Evolutionary conservation across 2,888 invertebrate genomes (phyloP), one percentile per base, ranked within the genome.

Genomic region (Polydrusus cervinus): DNA sequence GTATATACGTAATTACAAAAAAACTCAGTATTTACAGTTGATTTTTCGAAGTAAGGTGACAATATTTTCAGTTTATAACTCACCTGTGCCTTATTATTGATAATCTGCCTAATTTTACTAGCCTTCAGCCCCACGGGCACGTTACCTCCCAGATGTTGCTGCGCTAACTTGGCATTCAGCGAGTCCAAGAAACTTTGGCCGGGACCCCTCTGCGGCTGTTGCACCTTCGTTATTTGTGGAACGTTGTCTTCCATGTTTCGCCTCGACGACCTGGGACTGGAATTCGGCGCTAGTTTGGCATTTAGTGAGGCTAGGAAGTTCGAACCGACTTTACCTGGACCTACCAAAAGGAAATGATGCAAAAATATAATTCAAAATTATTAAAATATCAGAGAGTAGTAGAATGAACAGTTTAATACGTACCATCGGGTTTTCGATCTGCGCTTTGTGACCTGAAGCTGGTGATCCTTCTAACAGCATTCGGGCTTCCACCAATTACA

Each of bases 91-190:
- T 91, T 93, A 82, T 90, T 91, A 86, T 91, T 93, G 83, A 95
- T 94, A 84, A 93, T 90, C 81, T 94, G 93, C 64, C 94, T 88
- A 67, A 94, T 93, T 78, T 91, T 89, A 82, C 88, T 90, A 67
- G 93, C 93, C 80, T 91, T 88, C 67, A 87, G 82, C 70, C 87
- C 89, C 83, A 89, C 89, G 47, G 90, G 87, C 79, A 88, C 86
- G 10, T 88, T 87, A 0, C 87, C 86, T 0, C 88, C 86, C 75
- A 84, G 83, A 82, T 88, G 87, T 84, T 91, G 91, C 81, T 92
- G 91, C 62, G 92, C 90, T 82, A 96, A 87, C 82, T 94, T 95
- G 13, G 94, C 94, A 81, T 95, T 95, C 78, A 95, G 87, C 83
- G 94, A 94, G 88, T 95, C 94, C 66, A 95, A 88, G 86, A 95